Conservation (phyloP, 2,113 vertebrate species). For the Cyanoramphus novaezelandiae region DNA sequence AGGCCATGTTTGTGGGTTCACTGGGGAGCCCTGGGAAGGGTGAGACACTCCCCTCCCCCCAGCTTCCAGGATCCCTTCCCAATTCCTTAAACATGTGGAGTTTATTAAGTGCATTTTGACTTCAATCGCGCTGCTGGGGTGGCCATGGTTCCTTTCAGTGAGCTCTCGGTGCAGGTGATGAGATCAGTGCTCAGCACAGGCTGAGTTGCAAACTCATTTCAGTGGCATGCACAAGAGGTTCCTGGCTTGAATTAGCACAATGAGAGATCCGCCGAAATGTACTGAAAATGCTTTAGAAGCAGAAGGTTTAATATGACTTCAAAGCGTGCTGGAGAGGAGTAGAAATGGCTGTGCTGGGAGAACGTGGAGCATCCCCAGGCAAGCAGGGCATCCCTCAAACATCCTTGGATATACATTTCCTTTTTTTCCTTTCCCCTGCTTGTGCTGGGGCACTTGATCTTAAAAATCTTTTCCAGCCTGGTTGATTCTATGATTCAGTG, state of each 20-base stretch:
- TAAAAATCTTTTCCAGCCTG: background rate
- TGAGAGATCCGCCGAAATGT: background rate
- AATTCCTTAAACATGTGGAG: too few relatives aligned
- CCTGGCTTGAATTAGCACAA: background rate
- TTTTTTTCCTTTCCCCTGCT: accelerated
- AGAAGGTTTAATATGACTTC: background rate
- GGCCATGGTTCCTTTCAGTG: accelerated
- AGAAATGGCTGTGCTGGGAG: background rate
- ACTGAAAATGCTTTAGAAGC: background rate
- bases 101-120: accelerated
- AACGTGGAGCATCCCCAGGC: background rate
- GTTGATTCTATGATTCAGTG: background rate
- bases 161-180: background rate
- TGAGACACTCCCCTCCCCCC: accelerated
- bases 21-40: background rate
- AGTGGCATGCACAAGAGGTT: background rate
- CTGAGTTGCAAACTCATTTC: background rate
- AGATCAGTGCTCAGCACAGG: background rate
- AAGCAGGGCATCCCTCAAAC: background rate
- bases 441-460: background rate
- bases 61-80: background rate
- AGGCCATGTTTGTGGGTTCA: too few relatives aligned
- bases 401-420: background rate
- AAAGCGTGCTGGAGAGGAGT: background rate
- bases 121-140: background rate